phyloP scores from a whole-genome alignment of 2,113 vertebrate genomes.

The Corythornis vintsioides region DNA sequence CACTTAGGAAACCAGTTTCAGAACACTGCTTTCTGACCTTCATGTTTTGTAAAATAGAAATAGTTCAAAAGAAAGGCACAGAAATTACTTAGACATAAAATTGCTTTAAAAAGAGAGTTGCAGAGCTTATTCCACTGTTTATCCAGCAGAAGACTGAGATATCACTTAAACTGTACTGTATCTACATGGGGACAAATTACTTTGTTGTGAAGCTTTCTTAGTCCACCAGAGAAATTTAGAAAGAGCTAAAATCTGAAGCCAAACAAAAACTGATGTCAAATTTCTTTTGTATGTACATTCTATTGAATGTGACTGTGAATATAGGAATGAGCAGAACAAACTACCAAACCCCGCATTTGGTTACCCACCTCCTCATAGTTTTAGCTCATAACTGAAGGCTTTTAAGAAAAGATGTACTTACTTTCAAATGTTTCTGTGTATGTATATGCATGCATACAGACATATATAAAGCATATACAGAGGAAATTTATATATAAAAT shows the following conservation, averaged over 20 bases:
- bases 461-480: fast-evolving
- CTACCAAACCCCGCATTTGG: background rate
- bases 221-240: background rate
- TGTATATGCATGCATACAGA: background rate
- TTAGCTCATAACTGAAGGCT: background rate
- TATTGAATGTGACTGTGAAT: background rate
- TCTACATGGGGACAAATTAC: background rate
- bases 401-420: background rate
- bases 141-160: background rate
- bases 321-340: background rate
- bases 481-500: background rate
- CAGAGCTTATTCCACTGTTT: background rate
- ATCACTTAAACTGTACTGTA: background rate
- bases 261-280: background rate
- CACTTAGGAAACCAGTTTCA: background rate
- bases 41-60: background rate
- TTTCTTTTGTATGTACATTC: background rate
- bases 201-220: background rate
- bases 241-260: background rate
- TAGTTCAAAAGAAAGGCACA: background rate
- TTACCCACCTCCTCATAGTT: background rate
- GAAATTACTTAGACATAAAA: background rate
- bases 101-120: background rate
- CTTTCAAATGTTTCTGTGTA: background rate
- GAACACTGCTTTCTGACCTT: background rate